Percentiles rank a stretch among this genome's conserved stretches.
phyloP scores from a whole-genome alignment of 2,113 vertebrate species.

The Hippocampus guttulatus region DNA sequence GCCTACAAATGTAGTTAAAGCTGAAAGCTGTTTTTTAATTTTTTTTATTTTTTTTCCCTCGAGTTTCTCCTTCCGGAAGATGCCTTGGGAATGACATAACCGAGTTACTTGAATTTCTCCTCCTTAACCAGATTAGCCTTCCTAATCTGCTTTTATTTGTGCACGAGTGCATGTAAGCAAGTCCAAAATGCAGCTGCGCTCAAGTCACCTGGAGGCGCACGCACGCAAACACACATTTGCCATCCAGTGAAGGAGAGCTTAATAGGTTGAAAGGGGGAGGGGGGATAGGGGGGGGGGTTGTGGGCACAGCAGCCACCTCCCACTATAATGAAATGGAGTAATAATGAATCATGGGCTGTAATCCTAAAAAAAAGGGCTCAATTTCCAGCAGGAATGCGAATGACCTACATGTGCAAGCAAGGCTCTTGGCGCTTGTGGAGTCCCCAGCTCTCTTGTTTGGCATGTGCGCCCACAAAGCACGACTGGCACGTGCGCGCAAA shows the following conservation, averaged over 20 bases:
- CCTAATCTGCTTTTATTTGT: constrained; percentile 30
- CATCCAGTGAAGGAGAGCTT: constrained; percentile 45
- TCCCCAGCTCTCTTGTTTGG: constrained; percentile 31
- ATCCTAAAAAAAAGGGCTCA: constrained; percentile 58
- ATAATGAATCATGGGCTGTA: constrained; percentile 66
- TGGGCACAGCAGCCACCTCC: constrained; percentile 53
- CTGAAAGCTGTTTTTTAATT: not conserved
- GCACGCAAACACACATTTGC: constrained; percentile 21
- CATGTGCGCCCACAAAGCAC: constrained; percentile 22
- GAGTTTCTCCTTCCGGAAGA: constrained; percentile 8
- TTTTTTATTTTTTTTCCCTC: not conserved
- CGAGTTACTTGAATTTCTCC: constrained; percentile 33
- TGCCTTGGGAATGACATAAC: constrained; percentile 17
- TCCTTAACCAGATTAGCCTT: constrained; percentile 43
- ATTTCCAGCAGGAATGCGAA: constrained; percentile 61
- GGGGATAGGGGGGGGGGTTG: not conserved
- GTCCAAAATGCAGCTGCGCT: constrained; percentile 32
- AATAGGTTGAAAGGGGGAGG: constrained; percentile 48
- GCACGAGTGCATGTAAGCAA: constrained; percentile 6
- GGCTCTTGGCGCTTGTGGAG: constrained; percentile 16
- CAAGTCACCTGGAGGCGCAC: constrained; percentile 36
- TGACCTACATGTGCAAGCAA: constrained; percentile 60
- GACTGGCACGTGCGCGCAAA: constrained; percentile 2
- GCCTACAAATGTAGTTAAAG: not conserved
- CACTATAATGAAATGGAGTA: constrained; percentile 65